Base-by-base conservation (phyloP, 30 jellyfish, hydroid and myxozoan genomes). In the Pseudorhiza aurosa region DNA sequence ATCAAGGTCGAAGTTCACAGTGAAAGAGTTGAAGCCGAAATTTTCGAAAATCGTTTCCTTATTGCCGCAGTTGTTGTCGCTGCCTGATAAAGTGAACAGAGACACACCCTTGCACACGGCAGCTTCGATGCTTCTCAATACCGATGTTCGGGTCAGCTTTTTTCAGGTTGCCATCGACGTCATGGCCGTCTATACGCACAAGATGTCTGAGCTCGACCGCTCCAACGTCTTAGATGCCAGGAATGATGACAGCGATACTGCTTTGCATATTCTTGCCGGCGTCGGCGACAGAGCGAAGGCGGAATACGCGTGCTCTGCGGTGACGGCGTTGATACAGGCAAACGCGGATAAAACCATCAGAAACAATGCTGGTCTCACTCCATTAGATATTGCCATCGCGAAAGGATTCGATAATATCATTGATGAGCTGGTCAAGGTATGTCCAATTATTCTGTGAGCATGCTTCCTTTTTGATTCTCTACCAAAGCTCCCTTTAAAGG, bases 371-470 rank as follows among this genome's bases (percentile, higher is more conserved):
- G 87, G 73, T 25, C 83, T 55, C 31, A 92, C 98, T 9, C 98
- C 98, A 8, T 36, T 92, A 82, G 98, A 92, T 68, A 92, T 92
- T 19, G 98, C 98, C 8, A 85, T 92, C 26, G 80, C 69, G 33
- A 92, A 85, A 59, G 98, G 98, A 24, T 84, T 77, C 72, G 88
- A 83, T 39, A 82, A 70, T 65, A 67, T 92, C 65, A 87, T 92
- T 17, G 98, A 92, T 65, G 98, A 92, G 58, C 96, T 92, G 10
- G 98, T 92, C 73, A 92, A 92, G 98, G 98, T 92, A 77, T 29
- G 18, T n/a, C n/a, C n/a, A n/a, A n/a, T n/a, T n/a, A n/a, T n/a
- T n/a, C n/a, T n/a, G n/a, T n/a, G 18, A 12, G 31, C 8, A 18
- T 15, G 14, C 50, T 39, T 39, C 50, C 50, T 39, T 39, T 39